Evolutionary conservation across 2,888 invertebrate genomes (phyloP).

Genomic region (Phorcus lineatus): DNA sequence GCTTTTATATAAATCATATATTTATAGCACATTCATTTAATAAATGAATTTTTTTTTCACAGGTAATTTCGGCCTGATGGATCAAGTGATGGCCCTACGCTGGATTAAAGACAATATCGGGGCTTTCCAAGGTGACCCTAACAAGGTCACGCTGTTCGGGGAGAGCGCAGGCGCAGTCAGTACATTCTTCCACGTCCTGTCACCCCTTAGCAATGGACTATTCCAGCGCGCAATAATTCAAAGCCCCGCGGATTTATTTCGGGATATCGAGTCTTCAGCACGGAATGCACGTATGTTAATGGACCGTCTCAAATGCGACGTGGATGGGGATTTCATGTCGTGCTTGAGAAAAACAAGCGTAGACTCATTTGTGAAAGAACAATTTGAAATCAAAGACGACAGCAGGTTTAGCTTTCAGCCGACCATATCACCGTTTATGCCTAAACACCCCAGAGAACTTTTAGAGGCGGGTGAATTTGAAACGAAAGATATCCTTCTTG

Average conservation of each 20-base stretch:
- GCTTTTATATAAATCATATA: no score
- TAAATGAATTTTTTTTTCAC: no score
- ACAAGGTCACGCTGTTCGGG: slow-evolving; percentile 93
- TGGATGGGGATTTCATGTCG: slow-evolving; percentile 38
- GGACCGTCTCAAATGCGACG: slow-evolving; percentile 39
- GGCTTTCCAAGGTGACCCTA: slow-evolving; percentile 83
- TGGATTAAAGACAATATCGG: slow-evolving; percentile 66
- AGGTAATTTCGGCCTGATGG: slow-evolving; percentile 93
- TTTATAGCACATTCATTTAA: no score
- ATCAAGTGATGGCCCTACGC: slow-evolving; percentile 89
- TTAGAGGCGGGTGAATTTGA: slow-evolving; percentile 85
- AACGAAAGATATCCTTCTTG: slow-evolving; percentile 92
- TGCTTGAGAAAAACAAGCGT: slow-evolving; percentile 41
- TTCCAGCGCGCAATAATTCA: slow-evolving; percentile 89
- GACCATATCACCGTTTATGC: background rate
- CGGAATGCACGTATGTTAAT: slow-evolving; percentile 82
- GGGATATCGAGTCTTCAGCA: slow-evolving; percentile 60
- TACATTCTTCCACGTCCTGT: slow-evolving; percentile 84
- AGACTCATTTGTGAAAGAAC: background rate
- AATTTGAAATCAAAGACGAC: background rate
- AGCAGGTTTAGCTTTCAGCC: background rate
- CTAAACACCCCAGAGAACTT: background rate
- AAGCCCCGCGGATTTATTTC: slow-evolving; percentile 78
- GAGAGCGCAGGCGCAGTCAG: slow-evolving; percentile 95
- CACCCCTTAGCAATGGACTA: slow-evolving; percentile 89